phyloP scores from a whole-genome alignment of 1,140 invertebrate species.

The Diorhabda carinulata region DNA sequence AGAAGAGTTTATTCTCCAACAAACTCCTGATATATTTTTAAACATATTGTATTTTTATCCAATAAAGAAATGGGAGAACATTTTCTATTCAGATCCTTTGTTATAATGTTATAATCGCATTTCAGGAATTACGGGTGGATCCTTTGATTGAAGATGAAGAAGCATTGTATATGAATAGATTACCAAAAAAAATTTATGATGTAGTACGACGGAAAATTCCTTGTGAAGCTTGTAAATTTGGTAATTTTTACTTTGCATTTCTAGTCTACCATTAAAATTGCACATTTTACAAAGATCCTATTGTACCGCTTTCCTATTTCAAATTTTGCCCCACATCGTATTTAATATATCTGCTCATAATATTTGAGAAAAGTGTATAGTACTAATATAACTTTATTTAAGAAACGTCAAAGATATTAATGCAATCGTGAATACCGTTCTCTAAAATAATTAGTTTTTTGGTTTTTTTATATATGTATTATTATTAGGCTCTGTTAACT shows the following conservation, averaged over 20 bases:
- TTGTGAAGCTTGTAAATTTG: conserved; percentile 37
- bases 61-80: neutral
- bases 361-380: too few relatives aligned
- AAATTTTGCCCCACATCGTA: too few relatives aligned
- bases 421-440: too few relatives aligned
- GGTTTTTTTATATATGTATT: too few relatives aligned
- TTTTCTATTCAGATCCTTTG: neutral
- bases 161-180: neutral
- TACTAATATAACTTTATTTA: too few relatives aligned
- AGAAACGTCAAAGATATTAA: too few relatives aligned
- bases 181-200: conserved; percentile 32
- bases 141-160: conserved; percentile 13
- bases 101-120: conserved; percentile 8
- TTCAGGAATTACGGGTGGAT: conserved; percentile 25
- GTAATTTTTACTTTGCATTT: conserved; percentile 21
- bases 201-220: conserved; percentile 35
- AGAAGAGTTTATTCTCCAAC: too few relatives aligned
- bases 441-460: too few relatives aligned
- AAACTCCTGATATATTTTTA: neutral
- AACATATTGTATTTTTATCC: neutral
- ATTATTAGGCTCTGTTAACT: too few relatives aligned
- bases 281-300: too few relatives aligned
- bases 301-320: too few relatives aligned
- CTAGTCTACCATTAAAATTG: neutral
- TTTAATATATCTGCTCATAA: too few relatives aligned